Percentiles rank a stretch among this genome's conserved stretches.
Evolutionary conservation across 2,888 invertebrate species (phyloP).

Genomic region (Sinopyrophorus schimmeli): DNA sequence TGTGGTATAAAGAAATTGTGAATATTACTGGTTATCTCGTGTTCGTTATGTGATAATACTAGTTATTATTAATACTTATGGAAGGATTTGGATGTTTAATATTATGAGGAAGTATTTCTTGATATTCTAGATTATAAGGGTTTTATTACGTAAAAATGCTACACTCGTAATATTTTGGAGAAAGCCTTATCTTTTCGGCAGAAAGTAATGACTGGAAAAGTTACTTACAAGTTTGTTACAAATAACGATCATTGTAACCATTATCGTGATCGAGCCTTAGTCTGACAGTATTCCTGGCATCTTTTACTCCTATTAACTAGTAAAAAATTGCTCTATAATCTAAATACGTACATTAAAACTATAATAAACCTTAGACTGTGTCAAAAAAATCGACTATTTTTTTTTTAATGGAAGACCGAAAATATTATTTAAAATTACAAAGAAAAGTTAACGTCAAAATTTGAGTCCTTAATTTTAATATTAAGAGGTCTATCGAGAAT

Average conservation of each 20-base stretch:
- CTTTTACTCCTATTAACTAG: too few relatives aligned
- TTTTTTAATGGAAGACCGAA: too few relatives aligned
- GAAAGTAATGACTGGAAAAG: constrained; percentile 23
- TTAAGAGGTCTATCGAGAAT: too few relatives aligned
- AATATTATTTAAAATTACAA: too few relatives aligned
- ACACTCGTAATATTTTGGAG: constrained; percentile 17
- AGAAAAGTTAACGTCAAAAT: too few relatives aligned
- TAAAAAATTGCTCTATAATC: too few relatives aligned
- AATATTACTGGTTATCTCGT: constrained; percentile 10
- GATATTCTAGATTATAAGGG: constrained; percentile 17
- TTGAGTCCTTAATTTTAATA: too few relatives aligned
- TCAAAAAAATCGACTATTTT: too few relatives aligned
- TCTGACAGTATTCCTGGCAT: constrained; percentile 33
- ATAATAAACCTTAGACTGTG: too few relatives aligned
- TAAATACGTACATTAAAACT: not conserved
- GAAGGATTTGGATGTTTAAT: constrained; percentile 16
- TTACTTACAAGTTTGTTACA: constrained; percentile 17
- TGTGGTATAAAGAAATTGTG: constrained; percentile 7
- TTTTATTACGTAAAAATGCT: constrained; percentile 20
- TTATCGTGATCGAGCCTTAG: constrained; percentile 16
- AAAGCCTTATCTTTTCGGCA: constrained; percentile 25
- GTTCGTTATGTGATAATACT: constrained; percentile 10
- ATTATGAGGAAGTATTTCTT: constrained; percentile 17
- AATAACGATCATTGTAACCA: constrained; percentile 18
- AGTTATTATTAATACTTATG: constrained; percentile 8